These are phyloP conservation scores for Eucera pruinosa DNA, from an alignment of 2,888 invertebrate species.

Conservation along the genomic window DNA sequence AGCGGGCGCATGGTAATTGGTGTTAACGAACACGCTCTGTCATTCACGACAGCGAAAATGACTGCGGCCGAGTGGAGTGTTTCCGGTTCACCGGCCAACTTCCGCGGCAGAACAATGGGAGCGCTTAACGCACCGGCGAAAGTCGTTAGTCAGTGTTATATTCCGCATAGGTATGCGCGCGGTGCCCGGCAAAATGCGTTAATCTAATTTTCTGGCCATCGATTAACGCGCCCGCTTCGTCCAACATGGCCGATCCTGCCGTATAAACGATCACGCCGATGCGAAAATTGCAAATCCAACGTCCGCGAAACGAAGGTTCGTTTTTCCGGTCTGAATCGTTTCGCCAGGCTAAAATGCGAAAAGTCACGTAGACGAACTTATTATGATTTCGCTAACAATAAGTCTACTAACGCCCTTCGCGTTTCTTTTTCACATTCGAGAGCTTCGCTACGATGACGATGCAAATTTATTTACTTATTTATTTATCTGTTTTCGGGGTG, in stretches of 20 bases:
- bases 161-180: slow-evolving; percentile 58
- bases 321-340: too few species aligned
- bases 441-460: too few species aligned
- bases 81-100: slow-evolving; percentile 73
- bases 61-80: slow-evolving; percentile 69
- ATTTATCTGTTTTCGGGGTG: too few species aligned
- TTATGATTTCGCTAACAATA: too few species aligned
- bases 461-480: too few species aligned
- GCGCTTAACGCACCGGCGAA: slow-evolving; percentile 74
- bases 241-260: slow-evolving; percentile 21
- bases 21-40: slow-evolving; percentile 73
- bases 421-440: too few species aligned
- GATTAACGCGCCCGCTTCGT: slow-evolving; percentile 54
- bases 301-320: neutral
- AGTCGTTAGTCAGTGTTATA: slow-evolving; percentile 72
- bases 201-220: slow-evolving; percentile 69
- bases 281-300: neutral
- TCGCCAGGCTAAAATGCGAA: too few species aligned
- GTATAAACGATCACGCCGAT: slow-evolving; percentile 24
- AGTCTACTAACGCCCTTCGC: too few species aligned
- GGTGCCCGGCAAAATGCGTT: slow-evolving; percentile 61
- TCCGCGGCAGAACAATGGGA: slow-evolving; percentile 73
- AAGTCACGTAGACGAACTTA: too few species aligned
- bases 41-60: slow-evolving; percentile 73
- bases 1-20: slow-evolving; percentile 65